A percentile compares a stretch with the other conserved stretches of the same genome.
Evolutionary conservation across 1,140 invertebrate species (phyloP).

Genomic region (Paracyclopina nana): DNA sequence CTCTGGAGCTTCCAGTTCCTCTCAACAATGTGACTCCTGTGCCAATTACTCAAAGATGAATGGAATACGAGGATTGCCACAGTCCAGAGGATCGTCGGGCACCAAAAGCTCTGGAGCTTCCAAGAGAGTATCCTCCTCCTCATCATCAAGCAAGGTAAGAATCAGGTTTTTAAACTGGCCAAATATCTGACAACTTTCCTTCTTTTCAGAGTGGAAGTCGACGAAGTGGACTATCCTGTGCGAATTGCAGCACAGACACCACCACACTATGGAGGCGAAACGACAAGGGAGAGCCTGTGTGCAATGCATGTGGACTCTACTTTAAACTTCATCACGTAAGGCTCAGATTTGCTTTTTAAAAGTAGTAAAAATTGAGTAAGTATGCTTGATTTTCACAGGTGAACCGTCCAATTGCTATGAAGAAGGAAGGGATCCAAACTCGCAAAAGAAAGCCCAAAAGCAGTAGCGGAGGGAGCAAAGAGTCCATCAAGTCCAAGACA

Average conservation of each 20-base stretch:
- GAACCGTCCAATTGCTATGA: slow-evolving; percentile 91
- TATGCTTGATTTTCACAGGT: slow-evolving; percentile 43
- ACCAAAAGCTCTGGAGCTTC: too few species aligned
- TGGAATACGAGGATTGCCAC: too few species aligned
- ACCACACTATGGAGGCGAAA: slow-evolving; percentile 92
- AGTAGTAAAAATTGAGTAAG: not conserved
- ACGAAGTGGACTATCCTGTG: slow-evolving; percentile 69
- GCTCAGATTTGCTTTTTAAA: slow-evolving; percentile 24
- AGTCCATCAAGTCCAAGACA: too few species aligned
- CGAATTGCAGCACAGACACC: slow-evolving; percentile 81
- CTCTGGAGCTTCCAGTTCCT: too few species aligned
- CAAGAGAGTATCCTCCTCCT: too few species aligned
- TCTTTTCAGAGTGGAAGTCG: slow-evolving; percentile 49
- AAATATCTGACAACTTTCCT: too few species aligned
- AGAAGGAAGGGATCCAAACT: slow-evolving; percentile 96
- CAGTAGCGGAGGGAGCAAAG: too few species aligned
- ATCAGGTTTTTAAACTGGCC: too few species aligned
- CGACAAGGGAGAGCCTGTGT: slow-evolving; percentile 88
- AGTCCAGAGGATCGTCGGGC: too few species aligned
- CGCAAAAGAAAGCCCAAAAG: slow-evolving; percentile 58
- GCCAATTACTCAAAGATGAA: too few species aligned
- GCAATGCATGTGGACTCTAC: slow-evolving; percentile 93
- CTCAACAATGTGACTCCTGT: too few species aligned
- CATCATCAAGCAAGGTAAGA: too few species aligned
- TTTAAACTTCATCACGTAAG: slow-evolving; percentile 87